phyloP scores from a whole-genome alignment of 2,888 invertebrate genomes.

The Trissoscelio sp. region DNA sequence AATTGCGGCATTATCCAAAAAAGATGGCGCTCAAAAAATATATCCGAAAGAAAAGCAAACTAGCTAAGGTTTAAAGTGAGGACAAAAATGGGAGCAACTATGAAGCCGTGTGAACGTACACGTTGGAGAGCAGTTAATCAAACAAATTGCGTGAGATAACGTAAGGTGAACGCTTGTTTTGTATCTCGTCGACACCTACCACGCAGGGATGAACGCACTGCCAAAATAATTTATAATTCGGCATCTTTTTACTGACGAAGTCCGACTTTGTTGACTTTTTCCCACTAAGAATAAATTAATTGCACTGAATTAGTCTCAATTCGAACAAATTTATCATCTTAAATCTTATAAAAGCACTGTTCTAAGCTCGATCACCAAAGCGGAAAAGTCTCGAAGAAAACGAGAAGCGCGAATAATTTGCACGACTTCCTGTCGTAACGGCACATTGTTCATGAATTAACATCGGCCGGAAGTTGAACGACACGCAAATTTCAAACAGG shows the following conservation, averaged over 20 bases:
- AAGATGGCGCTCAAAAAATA: no score
- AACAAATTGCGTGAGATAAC: conserved; percentile 24
- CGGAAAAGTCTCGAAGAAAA: conserved; percentile 19
- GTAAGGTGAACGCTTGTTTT: conserved; percentile 11
- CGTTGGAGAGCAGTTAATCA: conserved; percentile 4
- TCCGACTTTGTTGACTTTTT: conserved; percentile 50
- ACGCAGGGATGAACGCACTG: conserved; percentile 68
- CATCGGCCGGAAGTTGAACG: conserved; percentile 56
- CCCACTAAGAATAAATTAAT: conserved; percentile 42
- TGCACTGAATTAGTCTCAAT: conserved; percentile 17
- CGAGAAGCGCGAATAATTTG: conserved; percentile 26
- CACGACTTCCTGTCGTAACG: conserved; percentile 45
- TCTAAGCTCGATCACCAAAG: background rate
- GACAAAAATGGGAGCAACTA: background rate
- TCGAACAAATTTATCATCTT: background rate
- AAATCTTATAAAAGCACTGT: background rate
- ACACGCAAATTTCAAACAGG: conserved; percentile 37
- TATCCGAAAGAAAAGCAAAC: no score
- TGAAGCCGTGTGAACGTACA: conserved; percentile 3
- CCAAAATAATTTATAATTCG: conserved; percentile 69
- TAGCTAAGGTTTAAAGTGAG: no score
- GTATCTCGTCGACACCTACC: conserved; percentile 51
- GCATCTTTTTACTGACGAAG: conserved; percentile 59
- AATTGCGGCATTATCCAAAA: no score
- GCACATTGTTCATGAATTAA: conserved; percentile 44